Evolutionary conservation across 2,888 invertebrate genomes (phyloP), one percentile per base, ranked within the genome.

Genomic region (Melanotus villosus): DNA sequence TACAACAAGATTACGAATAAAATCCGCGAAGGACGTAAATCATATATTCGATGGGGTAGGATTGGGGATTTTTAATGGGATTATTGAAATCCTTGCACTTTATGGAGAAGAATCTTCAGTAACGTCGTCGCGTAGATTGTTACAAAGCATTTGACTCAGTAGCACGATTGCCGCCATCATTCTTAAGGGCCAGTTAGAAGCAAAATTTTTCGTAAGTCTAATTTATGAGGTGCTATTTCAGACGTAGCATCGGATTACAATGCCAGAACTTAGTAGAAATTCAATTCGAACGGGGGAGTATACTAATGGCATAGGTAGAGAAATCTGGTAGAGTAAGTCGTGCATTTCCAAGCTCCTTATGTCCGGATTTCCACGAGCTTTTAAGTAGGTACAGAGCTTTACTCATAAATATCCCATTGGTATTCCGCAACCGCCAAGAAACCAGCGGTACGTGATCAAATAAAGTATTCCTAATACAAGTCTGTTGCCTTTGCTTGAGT

Each of bases 351-450:
- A 52, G 52, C 52, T 32, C 32, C 52, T 52, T 52, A 32, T 32
- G n/a, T 32, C 32, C 52, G 52, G 52, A 52, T 52, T 52, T 52
- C 52, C 52, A 32, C 32, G 52, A 52, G 52, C 32, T 52, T 32
- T 32, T 52, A 52, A 52, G 52, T 32, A 52, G 34, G 52, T 52
- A 52, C 52, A 18, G 52, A 32, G 52, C 32, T 52, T 52, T 52
- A 32, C 52, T 52, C 52, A 32, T 52, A 52, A 52, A 52, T 52
- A 52, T 32, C 52, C 12, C 52, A 52, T 52, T 52, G 52, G 52
- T 32, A 52, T 52, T 52, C 52, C 52, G 52, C 9, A 32, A 52
- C 32, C 32, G 32, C 52, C 9, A 30, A 14, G 52, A 52, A 52
- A 52, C 32, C 32, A 19, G 30, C 16, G 1, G 32, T 32, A 32